Percentiles rank a stretch among this genome's conserved stretches.
These are phyloP conservation scores for Pachyseris speciosa DNA, from an alignment of 64 coral and sea anemone genomes.

Conservation along the genomic window DNA sequence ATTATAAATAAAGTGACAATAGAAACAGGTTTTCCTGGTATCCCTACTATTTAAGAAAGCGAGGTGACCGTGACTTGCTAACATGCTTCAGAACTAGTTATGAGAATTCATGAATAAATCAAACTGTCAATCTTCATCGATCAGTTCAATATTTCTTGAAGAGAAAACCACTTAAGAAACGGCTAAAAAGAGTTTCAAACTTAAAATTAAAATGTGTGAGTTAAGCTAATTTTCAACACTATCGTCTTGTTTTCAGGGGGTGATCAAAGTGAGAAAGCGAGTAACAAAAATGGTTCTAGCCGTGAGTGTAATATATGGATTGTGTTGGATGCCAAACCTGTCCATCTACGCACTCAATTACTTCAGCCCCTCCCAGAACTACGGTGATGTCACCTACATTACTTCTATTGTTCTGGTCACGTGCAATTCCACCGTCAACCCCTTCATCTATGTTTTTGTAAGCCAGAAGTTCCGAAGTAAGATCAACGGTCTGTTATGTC, in stretches of 20 bases:
- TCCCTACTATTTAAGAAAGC: no score
- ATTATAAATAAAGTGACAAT: no score
- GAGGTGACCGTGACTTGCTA: no score
- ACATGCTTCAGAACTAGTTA: no score
- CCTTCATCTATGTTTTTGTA: constrained; percentile 24
- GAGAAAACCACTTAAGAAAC: no score
- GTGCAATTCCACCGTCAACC: constrained; percentile 25
- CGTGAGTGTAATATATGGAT: constrained; percentile 47
- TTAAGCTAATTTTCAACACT: no score
- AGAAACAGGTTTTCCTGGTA: no score
- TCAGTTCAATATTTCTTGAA: no score
- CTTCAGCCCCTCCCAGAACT: constrained; percentile 12
- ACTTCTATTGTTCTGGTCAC: constrained; percentile 28
- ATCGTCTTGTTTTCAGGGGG: neutral
- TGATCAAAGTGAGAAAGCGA: constrained; percentile 20
- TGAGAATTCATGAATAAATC: no score
- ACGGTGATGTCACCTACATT: constrained; percentile 21
- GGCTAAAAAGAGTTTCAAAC: no score
- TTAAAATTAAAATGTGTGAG: no score
- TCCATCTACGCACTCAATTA: constrained; percentile 35
- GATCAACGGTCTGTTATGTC: neutral
- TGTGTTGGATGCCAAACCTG: constrained; percentile 35
- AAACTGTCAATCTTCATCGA: no score
- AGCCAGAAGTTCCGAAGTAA: neutral
- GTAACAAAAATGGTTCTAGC: constrained; percentile 54